These are phyloP conservation scores for Trididemnum nubilum DNA, from an alignment of 23 tunicate genomes.

Conservation along the genomic window DNA sequence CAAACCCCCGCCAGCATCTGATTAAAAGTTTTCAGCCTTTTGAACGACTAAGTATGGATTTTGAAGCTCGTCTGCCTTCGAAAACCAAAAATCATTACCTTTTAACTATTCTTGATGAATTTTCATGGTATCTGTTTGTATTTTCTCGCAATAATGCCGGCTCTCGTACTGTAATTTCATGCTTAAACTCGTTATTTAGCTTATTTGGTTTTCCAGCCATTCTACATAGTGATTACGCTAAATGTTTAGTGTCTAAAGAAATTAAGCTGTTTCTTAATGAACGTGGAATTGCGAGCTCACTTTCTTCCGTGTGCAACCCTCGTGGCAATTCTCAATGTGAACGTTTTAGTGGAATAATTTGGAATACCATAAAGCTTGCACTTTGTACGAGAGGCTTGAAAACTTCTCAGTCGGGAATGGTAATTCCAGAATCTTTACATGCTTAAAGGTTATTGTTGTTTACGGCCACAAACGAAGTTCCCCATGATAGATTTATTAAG, in stretches of 20 bases:
- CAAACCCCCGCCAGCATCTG: neutral
- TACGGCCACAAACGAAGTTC: neutral
- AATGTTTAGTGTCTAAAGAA: neutral
- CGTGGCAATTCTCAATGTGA: neutral
- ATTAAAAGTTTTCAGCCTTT: neutral
- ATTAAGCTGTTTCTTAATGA: neutral
- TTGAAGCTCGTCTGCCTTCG: neutral
- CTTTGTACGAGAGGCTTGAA: neutral
- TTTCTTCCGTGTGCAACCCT: neutral
- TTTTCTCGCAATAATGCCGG: neutral
- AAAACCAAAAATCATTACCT: neutral
- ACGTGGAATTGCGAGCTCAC: neutral
- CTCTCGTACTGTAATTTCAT: neutral
- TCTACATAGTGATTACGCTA: neutral
- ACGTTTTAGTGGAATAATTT: neutral
- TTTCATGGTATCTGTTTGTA: neutral
- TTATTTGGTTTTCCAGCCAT: neutral
- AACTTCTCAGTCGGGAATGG: neutral
- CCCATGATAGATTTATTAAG: neutral
- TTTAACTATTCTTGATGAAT: neutral
- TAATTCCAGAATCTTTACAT: neutral
- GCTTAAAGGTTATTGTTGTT: neutral
- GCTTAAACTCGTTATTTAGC: neutral
- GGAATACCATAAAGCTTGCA: neutral
- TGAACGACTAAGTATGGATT: neutral